Base-by-base conservation (phyloP, 2,797 vertebrate species). In the Peromyscus eremicus region DNA sequence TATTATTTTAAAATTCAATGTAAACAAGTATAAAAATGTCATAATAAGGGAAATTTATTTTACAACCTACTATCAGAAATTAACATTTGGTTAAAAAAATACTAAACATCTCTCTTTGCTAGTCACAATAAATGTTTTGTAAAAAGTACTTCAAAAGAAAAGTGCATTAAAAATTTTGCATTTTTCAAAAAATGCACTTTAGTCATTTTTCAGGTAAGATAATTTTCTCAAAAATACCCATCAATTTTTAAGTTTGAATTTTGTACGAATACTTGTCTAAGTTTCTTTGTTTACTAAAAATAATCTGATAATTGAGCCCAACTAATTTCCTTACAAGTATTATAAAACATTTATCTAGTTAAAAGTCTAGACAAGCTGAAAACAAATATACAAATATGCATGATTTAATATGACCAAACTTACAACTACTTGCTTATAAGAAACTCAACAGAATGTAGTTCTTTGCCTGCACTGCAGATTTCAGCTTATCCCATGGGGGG, bases 1-100 rank as follows among this genome's bases (percentile, higher is more conserved):
- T 27, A 37, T 93, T 94, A 91, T 89, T 89, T 95, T 89, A 87
- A 96, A 93, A 91, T 77, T 86, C 82, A 92, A 96, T 89, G 77
- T 49, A 85, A 94, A 89, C 17, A 81, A 87, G 8, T 68, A 79
- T 25, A 89, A 96, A 95, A 89, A 94, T 3, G 3, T 55, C 55
- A 0, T 0, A n/a, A 14, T 19, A 6, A 11, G 34, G 60, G n/a
- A 73, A 55, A 92, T 43, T 40, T 89, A 55, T 32, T 40, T n/a
- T 80, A 91, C 5, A 82, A 85, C 29, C 29, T 94, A 90, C 34
- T 34, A 29, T 5, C 37, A 89, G 71, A 92, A 88, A 81, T 88
- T 91, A 94, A 88, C 14, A 57, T 49, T 70, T 80, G 19, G 37
- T 79, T 19, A 81, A 90, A 94, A 92, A 77, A 46, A 73, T n/a